These are phyloP conservation scores for Istiophorus platypterus DNA, from an alignment of 2,113 vertebrate genomes.

Conservation along the genomic window DNA sequence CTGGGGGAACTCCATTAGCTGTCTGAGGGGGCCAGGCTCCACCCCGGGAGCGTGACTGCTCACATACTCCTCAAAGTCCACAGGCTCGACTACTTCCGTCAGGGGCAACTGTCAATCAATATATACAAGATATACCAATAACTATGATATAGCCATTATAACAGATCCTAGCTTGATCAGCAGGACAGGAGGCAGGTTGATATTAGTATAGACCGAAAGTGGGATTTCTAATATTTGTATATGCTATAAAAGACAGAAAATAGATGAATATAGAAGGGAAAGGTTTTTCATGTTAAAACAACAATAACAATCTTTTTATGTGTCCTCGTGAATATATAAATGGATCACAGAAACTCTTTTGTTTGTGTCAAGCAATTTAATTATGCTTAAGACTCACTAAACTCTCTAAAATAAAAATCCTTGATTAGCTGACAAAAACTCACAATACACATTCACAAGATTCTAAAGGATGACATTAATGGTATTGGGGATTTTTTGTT, in stretches of 20 bases:
- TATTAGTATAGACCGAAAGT: not conserved
- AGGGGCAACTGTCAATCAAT: constrained; percentile 86
- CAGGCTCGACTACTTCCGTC: constrained; percentile 90
- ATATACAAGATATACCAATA: constrained; percentile 28
- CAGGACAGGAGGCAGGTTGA: not conserved
- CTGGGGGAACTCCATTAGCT: constrained; percentile 89
- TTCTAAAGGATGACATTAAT: not conserved
- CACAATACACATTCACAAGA: not conserved
- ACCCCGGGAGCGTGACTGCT: constrained; percentile 85
- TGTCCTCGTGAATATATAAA: not conserved
- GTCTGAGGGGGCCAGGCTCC: constrained; percentile 87
- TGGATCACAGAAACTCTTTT: not conserved
- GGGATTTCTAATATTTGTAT: not conserved
- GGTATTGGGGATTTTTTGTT: not conserved
- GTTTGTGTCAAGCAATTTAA: not conserved
- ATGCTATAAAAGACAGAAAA: not conserved
- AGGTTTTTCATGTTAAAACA: not conserved
- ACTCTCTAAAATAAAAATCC: too few relatives aligned
- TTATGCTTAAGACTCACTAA: not conserved
- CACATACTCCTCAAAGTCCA: constrained; percentile 92
- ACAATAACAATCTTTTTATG: not conserved
- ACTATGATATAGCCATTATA: not conserved
- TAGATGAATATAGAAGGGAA: not conserved
- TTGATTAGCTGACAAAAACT: not conserved
- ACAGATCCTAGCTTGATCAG: constrained; percentile 17